A percentile compares a stretch with the other conserved stretches of the same genome.
Evolutionary conservation across 2,888 invertebrate genomes (phyloP).

Genomic region (Orthonevra nobilis): DNA sequence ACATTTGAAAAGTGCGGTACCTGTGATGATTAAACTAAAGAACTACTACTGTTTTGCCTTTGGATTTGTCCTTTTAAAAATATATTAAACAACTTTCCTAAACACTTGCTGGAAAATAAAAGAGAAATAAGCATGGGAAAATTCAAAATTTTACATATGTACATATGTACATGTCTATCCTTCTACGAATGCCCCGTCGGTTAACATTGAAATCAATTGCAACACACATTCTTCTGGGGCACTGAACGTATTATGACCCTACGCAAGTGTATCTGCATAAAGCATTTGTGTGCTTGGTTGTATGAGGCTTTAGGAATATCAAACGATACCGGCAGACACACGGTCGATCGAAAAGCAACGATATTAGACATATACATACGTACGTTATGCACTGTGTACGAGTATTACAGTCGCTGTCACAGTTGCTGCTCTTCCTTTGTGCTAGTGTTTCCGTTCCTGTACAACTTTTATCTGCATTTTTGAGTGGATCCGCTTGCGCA

Average conservation of each 20-base stretch:
- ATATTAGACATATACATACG: slow-evolving; percentile 42
- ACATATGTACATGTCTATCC: too few relatives aligned
- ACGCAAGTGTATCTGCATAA: neutral
- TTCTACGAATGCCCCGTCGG: neutral
- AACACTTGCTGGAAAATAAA: too few relatives aligned
- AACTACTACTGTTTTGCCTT: too few relatives aligned
- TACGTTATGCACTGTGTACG: neutral
- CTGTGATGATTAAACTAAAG: too few relatives aligned
- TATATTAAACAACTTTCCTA: too few relatives aligned
- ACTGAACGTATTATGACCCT: neutral
- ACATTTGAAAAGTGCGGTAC: too few relatives aligned
- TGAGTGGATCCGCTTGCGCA: slow-evolving; percentile 13
- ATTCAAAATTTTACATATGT: too few relatives aligned
- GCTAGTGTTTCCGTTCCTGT: neutral
- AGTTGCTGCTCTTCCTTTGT: slow-evolving; percentile 19
- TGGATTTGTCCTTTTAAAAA: too few relatives aligned
- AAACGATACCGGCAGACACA: slow-evolving; percentile 53
- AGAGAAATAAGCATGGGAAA: too few relatives aligned
- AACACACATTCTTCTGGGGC: slow-evolving; percentile 8
- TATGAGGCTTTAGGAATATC: slow-evolving; percentile 23
- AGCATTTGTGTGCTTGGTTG: neutral
- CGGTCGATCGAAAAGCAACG: slow-evolving; percentile 44
- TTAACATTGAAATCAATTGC: slow-evolving; percentile 1
- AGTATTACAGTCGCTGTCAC: slow-evolving; percentile 29
- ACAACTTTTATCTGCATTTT: too few relatives aligned